Percentiles rank a stretch among this genome's conserved stretches.
Conservation (phyloP, 2,888 invertebrate genomes). For the Eupithecia vulgata region DNA sequence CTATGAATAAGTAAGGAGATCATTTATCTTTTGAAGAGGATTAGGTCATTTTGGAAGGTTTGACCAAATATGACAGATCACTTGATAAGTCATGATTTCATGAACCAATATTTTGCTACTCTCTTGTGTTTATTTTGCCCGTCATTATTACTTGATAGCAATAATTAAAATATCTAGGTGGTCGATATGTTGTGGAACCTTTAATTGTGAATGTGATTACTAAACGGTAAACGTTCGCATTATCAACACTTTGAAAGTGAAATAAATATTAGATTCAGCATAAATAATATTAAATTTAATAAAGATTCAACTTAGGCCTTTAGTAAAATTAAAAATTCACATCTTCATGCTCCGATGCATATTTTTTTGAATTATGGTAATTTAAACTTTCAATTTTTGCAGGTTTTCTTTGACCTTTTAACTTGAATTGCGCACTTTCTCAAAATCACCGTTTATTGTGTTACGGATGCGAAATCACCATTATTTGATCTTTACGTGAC, state of each 20-base stretch:
- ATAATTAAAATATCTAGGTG: neutral
- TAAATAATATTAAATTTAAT: neutral
- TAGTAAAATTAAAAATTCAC: constrained; percentile 15
- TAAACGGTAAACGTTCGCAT: neutral
- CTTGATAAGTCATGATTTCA: neutral
- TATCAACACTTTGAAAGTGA: neutral
- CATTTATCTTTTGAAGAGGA: constrained; percentile 11
- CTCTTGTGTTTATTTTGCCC: no score
- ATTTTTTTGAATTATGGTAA: constrained; percentile 40
- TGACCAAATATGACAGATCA: neutral
- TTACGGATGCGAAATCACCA: constrained; percentile 35
- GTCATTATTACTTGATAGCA: neutral
- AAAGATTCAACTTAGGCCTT: neutral
- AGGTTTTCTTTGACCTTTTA: constrained; percentile 42
- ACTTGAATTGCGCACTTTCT: constrained; percentile 39
- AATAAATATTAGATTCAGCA: neutral
- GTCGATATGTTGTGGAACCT: neutral
- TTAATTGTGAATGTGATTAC: neutral
- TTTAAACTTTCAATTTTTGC: constrained; percentile 38
- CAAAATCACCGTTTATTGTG: constrained; percentile 32
- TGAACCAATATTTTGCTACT: neutral
- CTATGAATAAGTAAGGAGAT: neutral
- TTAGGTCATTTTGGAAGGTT: constrained; percentile 34
- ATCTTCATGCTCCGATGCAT: constrained; percentile 18
- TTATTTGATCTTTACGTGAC: constrained; percentile 25